Evolutionary conservation across 2,888 invertebrate genomes (phyloP).

Genomic region (Dioctria linearis): DNA sequence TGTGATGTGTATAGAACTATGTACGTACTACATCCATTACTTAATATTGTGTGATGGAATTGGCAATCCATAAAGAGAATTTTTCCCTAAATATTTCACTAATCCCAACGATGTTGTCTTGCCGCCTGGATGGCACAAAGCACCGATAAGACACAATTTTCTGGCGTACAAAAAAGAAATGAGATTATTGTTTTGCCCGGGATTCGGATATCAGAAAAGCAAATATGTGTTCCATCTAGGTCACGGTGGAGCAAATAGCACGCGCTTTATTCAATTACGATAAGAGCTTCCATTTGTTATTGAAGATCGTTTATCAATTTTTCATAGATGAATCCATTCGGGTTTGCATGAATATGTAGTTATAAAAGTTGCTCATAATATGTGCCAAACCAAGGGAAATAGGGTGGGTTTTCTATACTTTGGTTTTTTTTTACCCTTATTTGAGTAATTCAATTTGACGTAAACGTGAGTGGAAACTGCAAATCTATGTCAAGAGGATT

Average conservation of each 20-base stretch:
- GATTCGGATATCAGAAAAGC: constrained; percentile 4
- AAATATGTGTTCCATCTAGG: constrained; percentile 5
- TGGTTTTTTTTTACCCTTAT: background rate
- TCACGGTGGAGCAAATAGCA: background rate
- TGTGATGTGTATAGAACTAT: background rate
- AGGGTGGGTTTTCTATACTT: background rate
- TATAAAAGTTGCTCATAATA: background rate
- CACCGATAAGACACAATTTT: background rate
- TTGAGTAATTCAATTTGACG: background rate
- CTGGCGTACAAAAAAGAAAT: background rate
- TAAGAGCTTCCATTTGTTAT: constrained; percentile 36
- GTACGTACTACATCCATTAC: background rate
- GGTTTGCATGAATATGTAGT: background rate
- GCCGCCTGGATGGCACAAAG: background rate
- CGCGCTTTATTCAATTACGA: constrained; percentile 36
- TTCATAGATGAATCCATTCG: constrained; percentile 33
- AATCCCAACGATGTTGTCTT: background rate
- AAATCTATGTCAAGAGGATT: constrained; percentile 28
- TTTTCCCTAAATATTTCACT: background rate
- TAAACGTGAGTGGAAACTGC: background rate
- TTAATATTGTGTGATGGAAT: background rate
- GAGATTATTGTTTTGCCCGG: constrained; percentile 8
- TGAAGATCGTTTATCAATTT: constrained; percentile 25
- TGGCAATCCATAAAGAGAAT: background rate
- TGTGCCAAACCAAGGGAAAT: background rate